A percentile compares a stretch with the other conserved stretches of the same genome.
phyloP scores from a whole-genome alignment of 1,140 invertebrate genomes.

The Drosophila littoralis region DNA sequence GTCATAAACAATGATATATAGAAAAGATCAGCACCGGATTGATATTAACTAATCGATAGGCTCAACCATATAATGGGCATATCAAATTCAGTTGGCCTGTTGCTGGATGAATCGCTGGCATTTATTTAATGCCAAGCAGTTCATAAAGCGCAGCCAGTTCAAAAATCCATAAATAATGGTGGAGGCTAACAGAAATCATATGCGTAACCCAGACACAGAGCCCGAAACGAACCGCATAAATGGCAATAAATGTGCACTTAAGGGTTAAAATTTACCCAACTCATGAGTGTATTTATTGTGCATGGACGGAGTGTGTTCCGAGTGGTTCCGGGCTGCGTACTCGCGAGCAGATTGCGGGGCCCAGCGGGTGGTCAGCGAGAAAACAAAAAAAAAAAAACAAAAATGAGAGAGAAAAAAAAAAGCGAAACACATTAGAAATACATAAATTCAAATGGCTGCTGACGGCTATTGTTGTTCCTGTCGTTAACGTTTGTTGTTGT shows the following conservation, averaged over 20 bases:
- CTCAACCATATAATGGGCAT: constrained; percentile 61
- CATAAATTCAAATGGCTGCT: constrained; percentile 57
- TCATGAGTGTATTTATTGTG: constrained; percentile 10
- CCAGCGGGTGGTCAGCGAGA: constrained; percentile 61
- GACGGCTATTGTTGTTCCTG: constrained; percentile 30
- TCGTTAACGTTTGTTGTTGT: constrained; percentile 53
- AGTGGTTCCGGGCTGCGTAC: constrained; percentile 10
- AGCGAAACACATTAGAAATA: constrained; percentile 56
- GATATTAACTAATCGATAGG: constrained; percentile 21
- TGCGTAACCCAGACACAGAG: constrained; percentile 58
- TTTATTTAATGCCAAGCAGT: constrained; percentile 32
- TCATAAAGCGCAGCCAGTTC: constrained; percentile 54
- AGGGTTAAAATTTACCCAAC: constrained; percentile 63
- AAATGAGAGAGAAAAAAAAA: constrained; percentile 29
- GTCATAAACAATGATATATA: constrained; percentile 4
- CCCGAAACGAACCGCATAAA: constrained; percentile 75
- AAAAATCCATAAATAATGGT: constrained; percentile 73
- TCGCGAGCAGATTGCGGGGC: constrained; percentile 61
- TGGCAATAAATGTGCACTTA: constrained; percentile 78
- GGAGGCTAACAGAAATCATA: constrained; percentile 44
- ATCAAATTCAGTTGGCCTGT: constrained; percentile 34
- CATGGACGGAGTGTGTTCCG: constrained; percentile 3
- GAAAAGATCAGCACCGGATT: neutral
- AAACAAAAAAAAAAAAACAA: constrained; percentile 5
- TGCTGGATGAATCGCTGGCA: constrained; percentile 29